Base-by-base conservation (phyloP, 1,140 invertebrate genomes). In the Zaprionus taronus region DNA sequence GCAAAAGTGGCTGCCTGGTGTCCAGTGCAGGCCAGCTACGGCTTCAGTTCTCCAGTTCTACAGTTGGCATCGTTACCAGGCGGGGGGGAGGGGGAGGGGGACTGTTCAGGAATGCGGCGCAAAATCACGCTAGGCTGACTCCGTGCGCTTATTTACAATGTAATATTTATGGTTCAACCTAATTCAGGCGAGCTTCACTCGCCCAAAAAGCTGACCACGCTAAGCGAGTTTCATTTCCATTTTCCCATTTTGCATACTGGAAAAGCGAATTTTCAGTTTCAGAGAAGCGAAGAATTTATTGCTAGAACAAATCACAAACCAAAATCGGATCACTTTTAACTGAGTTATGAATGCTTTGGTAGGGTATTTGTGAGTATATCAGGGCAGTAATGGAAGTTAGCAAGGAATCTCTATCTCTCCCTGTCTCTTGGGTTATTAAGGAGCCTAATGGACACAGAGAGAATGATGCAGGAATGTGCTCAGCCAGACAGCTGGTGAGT, bases 61-160 rank as follows among this genome's bases (percentile, higher is more conserved):
- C 51, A 15, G 72, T 74, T 74, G 72, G 36, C 72, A 74, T 57
- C 67, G 72, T 12, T 17, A 71, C 55, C 17, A 66, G 7, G 31
- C 0, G 20, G 15, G 2, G 6, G 17, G 31, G 41, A 17, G 28
- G 14, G 7, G 14, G 15, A 17, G 22, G 41, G 6, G 5, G 2
- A 26, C 26, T 11, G 15, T 44, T n/a, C 41, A 24, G 20, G 72
- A 69, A 65, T 72, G 55, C 31, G 57, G 65, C 49, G 17, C 20
- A 22, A 62, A 62, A 41, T 47, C 47, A 74, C 47, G 72, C 65
- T 36, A 44, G 47, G 72, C n/a, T 73, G 65, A 73, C 24, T 73
- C 26, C 22, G n/a, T 62, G 53, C n/a, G 49, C 56, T 41, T 68
- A 74, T 69, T 55, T 56, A 62, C 36, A 73, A 68, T 74, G 55